Conservation (phyloP, 2,797 vertebrate species). For the Poecilia gillii region DNA sequence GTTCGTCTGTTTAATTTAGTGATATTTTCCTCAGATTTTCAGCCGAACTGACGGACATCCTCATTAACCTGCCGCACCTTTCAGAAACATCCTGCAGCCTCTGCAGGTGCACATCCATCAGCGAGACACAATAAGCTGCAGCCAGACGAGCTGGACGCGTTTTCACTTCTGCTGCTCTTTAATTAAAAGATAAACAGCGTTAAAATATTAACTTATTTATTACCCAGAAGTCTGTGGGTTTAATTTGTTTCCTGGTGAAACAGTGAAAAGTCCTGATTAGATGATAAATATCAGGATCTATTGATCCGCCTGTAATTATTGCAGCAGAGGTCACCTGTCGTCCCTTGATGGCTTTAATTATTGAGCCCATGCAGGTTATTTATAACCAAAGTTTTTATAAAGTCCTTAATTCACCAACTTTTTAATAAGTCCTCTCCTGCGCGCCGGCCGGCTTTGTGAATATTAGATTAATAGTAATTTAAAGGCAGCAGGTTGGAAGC, state of each 20-base stretch:
- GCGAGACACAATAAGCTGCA: not conserved
- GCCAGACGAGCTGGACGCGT: not conserved
- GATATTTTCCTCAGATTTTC: not conserved
- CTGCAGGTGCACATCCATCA: not conserved
- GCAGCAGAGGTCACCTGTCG: conserved; percentile 30
- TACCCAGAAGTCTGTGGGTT: not conserved
- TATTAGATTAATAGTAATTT: conserved; percentile 69
- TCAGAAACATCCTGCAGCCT: conserved; percentile 4
- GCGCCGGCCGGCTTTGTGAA: conserved; percentile 59
- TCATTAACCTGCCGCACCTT: conserved; percentile 4
- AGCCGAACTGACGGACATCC: not conserved
- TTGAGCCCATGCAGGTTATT: conserved; percentile 29
- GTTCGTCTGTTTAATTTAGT: not conserved
- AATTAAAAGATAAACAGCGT: not conserved
- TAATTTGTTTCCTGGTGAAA: conserved; percentile 12
- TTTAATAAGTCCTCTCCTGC: conserved; percentile 55
- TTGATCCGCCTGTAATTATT: conserved; percentile 21
- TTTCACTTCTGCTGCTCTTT: not conserved
- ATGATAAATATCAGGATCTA: conserved; percentile 25
- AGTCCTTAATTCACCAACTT: conserved; percentile 54
- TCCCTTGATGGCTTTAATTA: conserved; percentile 5
- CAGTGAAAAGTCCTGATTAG: conserved; percentile 7
- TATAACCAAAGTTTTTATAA: conserved; percentile 46
- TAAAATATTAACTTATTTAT: not conserved
- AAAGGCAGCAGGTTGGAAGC: conserved; percentile 51